Conservation (phyloP, 2,888 invertebrate species). For the Cosmorhoe ocellata region DNA sequence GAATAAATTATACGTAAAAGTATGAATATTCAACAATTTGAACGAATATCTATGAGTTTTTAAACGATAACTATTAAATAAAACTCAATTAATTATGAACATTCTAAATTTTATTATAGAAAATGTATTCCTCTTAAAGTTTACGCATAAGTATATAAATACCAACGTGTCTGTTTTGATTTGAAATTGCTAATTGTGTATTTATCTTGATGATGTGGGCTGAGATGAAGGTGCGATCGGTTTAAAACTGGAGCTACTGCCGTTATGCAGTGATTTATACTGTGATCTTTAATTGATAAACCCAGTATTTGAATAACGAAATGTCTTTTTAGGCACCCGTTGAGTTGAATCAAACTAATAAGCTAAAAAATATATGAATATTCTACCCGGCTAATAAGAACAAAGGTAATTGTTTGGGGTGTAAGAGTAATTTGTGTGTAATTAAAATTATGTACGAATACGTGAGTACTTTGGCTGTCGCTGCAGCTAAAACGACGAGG, state of each 20-base stretch:
- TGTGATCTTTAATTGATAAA: neutral
- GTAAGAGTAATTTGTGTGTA: too few species aligned
- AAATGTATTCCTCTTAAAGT: slow-evolving; percentile 1
- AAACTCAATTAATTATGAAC: slow-evolving; percentile 12
- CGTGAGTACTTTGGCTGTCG: too few species aligned
- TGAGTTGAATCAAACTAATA: too few species aligned
- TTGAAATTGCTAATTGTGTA: slow-evolving; percentile 18
- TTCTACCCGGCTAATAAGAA: too few species aligned
- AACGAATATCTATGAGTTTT: slow-evolving; percentile 24
- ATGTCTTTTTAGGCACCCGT: neutral
- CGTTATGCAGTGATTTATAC: neutral
- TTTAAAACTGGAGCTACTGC: slow-evolving; percentile 1
- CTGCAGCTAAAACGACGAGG: too few species aligned
- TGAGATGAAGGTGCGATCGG: slow-evolving; percentile 2
- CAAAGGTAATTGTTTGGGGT: too few species aligned
- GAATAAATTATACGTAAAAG: slow-evolving; percentile 31
- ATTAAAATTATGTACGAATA: too few species aligned
- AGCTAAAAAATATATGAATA: too few species aligned
- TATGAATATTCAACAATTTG: slow-evolving; percentile 34
- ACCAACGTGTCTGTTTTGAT: slow-evolving; percentile 2
- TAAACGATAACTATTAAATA: slow-evolving; percentile 20
- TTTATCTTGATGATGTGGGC: slow-evolving; percentile 15
- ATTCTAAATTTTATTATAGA: slow-evolving; percentile 13
- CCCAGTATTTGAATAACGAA: neutral
- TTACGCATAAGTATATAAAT: slow-evolving; percentile 3